Evolutionary conservation across 92 coral and sea anemone genomes (phyloP).

Genomic region (Bergia sp.): DNA sequence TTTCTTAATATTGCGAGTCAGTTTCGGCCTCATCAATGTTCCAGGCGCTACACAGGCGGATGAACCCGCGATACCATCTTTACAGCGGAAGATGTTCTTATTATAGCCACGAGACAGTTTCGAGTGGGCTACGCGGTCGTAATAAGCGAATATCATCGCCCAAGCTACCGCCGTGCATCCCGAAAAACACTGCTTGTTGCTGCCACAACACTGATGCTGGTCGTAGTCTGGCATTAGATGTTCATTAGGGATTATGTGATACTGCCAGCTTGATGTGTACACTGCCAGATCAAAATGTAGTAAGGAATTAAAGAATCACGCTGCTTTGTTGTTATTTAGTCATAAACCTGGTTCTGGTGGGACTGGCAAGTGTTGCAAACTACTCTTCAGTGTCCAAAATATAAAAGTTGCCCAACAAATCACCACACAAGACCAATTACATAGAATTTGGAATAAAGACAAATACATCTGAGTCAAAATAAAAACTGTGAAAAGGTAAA

Average conservation of each 20-base stretch:
- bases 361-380: too few species aligned
- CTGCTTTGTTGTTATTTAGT: too few species aligned
- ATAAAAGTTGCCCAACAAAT: too few species aligned
- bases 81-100: slow-evolving; percentile 36
- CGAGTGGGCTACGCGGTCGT: slow-evolving; percentile 43
- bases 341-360: too few species aligned
- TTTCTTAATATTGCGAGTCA: slow-evolving; percentile 27
- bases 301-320: too few species aligned
- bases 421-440: too few species aligned
- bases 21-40: slow-evolving; percentile 33
- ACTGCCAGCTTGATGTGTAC: slow-evolving; percentile 32
- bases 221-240: slow-evolving; percentile 53
- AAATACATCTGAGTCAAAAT: too few species aligned
- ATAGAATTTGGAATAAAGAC: too few species aligned
- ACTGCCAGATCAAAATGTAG: background rate
- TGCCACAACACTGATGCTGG: slow-evolving; percentile 47
- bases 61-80: slow-evolving; percentile 37
- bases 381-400: too few species aligned
- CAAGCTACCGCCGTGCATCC: slow-evolving; percentile 43
- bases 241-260: slow-evolving; percentile 44
- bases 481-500: too few species aligned
- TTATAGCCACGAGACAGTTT: slow-evolving; percentile 32
- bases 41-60: slow-evolving; percentile 25
- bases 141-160: slow-evolving; percentile 44
- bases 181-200: slow-evolving; percentile 28